Evolutionary conservation across 2,888 invertebrate species (phyloP).

Genomic region (Allacma fusca): DNA sequence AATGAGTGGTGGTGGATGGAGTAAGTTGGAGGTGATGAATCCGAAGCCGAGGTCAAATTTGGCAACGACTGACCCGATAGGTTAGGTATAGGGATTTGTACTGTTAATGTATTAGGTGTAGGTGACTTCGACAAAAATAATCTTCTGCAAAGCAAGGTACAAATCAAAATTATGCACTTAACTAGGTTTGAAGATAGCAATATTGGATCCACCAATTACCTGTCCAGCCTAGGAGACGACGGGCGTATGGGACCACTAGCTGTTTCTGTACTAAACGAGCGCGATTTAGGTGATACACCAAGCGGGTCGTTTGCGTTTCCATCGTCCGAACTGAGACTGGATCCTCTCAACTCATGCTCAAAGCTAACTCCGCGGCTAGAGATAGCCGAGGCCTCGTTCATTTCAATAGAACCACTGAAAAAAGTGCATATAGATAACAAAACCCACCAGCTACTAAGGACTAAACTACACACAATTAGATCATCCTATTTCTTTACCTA

Average conservation of each 20-base stretch:
- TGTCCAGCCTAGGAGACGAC: slow-evolving; percentile 63
- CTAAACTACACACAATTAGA: background rate
- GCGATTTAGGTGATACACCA: slow-evolving; percentile 63
- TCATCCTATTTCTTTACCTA: slow-evolving; percentile 65
- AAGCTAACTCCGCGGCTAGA: slow-evolving; percentile 70
- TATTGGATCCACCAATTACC: slow-evolving; percentile 48
- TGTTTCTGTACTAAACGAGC: slow-evolving; percentile 43
- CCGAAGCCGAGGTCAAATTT: slow-evolving; percentile 69
- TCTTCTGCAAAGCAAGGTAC: slow-evolving; percentile 62
- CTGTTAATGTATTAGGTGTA: slow-evolving; percentile 77
- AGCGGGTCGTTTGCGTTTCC: slow-evolving; percentile 64
- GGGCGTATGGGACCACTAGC: slow-evolving; percentile 53
- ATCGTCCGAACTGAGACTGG: slow-evolving; percentile 74
- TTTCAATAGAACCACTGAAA: slow-evolving; percentile 72
- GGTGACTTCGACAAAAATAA: slow-evolving; percentile 64
- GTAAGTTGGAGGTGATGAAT: slow-evolving; percentile 65
- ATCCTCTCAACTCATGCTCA: slow-evolving; percentile 72
- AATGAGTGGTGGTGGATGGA: slow-evolving; percentile 64
- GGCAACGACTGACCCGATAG: slow-evolving; percentile 80
- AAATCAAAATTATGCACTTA: background rate
- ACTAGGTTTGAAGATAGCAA: background rate
- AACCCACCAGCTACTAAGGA: too few species aligned
- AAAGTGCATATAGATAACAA: background rate
- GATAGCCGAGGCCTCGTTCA: slow-evolving; percentile 70
- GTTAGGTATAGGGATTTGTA: slow-evolving; percentile 67